phyloP scores from a whole-genome alignment of 2,113 vertebrate genomes.

The Neodontobutis hainanensis region DNA sequence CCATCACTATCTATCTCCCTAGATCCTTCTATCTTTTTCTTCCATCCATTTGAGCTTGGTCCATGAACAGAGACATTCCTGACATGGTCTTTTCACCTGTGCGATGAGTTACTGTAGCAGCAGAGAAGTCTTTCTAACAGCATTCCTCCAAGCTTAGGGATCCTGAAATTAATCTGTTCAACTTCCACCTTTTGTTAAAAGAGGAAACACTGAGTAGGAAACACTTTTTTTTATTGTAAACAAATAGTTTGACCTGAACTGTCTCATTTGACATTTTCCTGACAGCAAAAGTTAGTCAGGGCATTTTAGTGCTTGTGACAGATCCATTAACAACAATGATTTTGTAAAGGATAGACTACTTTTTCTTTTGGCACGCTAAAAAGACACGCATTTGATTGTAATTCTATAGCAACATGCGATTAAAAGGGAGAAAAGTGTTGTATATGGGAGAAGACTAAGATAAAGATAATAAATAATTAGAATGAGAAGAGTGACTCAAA shows the following conservation, averaged over 20 bases:
- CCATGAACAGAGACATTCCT: slow-evolving; percentile 70
- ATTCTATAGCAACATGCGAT: neutral
- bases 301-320: slow-evolving; percentile 50
- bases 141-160: slow-evolving; percentile 38
- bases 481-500: slow-evolving; percentile 27
- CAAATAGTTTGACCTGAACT: slow-evolving; percentile 28
- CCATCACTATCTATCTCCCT: slow-evolving; percentile 23
- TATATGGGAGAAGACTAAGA: slow-evolving; percentile 14
- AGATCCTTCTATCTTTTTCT: slow-evolving; percentile 42
- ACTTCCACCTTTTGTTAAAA: slow-evolving; percentile 31
- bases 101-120: slow-evolving; percentile 33
- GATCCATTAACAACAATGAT: slow-evolving; percentile 56
- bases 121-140: slow-evolving; percentile 39
- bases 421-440: slow-evolving; percentile 28
- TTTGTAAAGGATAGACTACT: slow-evolving; percentile 42
- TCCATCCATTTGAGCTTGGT: slow-evolving; percentile 52
- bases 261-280: slow-evolving; percentile 29
- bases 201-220: neutral
- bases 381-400: slow-evolving; percentile 3
- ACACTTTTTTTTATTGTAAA: neutral
- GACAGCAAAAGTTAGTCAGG: slow-evolving; percentile 38
- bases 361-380: slow-evolving; percentile 8
- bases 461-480: slow-evolving; percentile 14
- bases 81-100: slow-evolving; percentile 65
- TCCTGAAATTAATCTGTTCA: slow-evolving; percentile 30